phyloP scores from a whole-genome alignment of 2,888 invertebrate species.

The Volucella bombylans region DNA sequence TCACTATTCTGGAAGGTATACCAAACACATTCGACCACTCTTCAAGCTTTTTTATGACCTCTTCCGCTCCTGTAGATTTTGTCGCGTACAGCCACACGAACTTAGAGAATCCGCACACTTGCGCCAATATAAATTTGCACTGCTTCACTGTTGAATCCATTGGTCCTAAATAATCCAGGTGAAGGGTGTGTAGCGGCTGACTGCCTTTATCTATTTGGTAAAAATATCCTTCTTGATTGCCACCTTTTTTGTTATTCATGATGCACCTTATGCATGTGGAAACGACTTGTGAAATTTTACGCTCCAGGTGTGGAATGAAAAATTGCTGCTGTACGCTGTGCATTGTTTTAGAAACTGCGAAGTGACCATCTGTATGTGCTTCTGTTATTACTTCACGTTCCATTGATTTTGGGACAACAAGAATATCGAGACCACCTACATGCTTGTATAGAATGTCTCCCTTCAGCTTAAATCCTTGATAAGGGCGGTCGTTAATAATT shows the following conservation, averaged over 20 bases:
- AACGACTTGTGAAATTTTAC: not conserved
- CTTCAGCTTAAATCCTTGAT: constrained; percentile 23
- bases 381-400: constrained; percentile 36
- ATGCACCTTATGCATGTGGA: constrained; percentile 15
- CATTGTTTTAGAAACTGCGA: constrained; percentile 35
- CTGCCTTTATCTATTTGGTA: constrained; percentile 28
- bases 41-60: constrained; percentile 29
- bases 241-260: constrained; percentile 18
- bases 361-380: constrained; percentile 63
- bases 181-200: constrained; percentile 21
- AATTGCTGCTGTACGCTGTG: constrained; percentile 23
- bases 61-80: constrained; percentile 23
- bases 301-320: constrained; percentile 34
- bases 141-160: constrained; percentile 24
- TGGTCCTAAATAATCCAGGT: constrained; percentile 36
- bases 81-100: constrained; percentile 24
- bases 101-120: constrained; percentile 1
- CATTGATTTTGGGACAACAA: constrained; percentile 63
- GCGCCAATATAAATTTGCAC: constrained; percentile 30
- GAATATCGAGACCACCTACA: constrained; percentile 54
- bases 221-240: constrained; percentile 20
- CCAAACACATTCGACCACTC: constrained; percentile 32
- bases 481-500: too few relatives aligned
- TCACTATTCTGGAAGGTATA: constrained; percentile 29
- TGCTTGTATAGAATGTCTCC: constrained; percentile 52